Percentiles rank a stretch among this genome's conserved stretches.
These are phyloP conservation scores for Choreutis nemorana DNA, from an alignment of 2,888 invertebrate genomes.

Conservation along the genomic window DNA sequence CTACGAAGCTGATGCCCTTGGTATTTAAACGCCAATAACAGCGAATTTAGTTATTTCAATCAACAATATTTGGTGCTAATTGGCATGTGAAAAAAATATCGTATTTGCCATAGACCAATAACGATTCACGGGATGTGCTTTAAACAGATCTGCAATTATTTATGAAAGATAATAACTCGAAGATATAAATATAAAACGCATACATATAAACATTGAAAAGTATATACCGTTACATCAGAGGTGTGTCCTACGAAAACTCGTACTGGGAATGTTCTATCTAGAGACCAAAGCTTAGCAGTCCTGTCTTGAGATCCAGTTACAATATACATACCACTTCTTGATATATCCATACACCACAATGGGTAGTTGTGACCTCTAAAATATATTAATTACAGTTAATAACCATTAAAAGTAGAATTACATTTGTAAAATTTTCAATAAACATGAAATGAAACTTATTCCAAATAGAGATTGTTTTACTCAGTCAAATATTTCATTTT, in stretches of 20 bases:
- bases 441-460: no score
- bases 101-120: no score
- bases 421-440: no score
- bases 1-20: no score
- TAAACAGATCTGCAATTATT: no score
- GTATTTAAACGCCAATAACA: no score
- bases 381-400: constrained; percentile 11
- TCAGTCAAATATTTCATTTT: not conserved
- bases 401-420: no score
- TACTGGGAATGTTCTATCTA: constrained; percentile 82
- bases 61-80: no score
- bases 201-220: constrained; percentile 1
- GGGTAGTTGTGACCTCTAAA: constrained; percentile 85
- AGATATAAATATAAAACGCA: constrained; percentile 1
- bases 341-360: constrained; percentile 86
- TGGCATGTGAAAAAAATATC: no score
- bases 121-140: no score
- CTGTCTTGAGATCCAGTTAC: constrained; percentile 83
- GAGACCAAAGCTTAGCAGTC: constrained; percentile 82
- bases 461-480: no score
- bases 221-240: constrained; percentile 83
- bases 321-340: constrained; percentile 70
- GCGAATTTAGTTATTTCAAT: no score
- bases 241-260: constrained; percentile 89
- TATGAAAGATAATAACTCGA: not conserved